These are phyloP conservation scores for Gisinianus flammeolus DNA, from an alignment of 2,888 invertebrate genomes.

Conservation along the genomic window DNA sequence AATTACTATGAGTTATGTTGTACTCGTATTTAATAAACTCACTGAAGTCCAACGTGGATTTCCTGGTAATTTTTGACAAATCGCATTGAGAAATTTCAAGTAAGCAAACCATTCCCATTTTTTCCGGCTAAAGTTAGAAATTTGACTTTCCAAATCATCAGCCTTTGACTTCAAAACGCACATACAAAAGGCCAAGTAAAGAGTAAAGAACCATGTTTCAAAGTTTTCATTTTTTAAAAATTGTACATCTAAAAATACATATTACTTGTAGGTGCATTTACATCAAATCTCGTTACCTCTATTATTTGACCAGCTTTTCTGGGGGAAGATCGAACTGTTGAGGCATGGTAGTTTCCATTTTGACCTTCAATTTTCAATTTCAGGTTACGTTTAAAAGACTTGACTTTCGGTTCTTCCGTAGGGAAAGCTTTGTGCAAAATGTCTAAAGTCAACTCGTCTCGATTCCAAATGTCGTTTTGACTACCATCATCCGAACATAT, in stretches of 20 bases:
- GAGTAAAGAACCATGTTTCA: too few species aligned
- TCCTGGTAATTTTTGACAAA: conserved; percentile 4
- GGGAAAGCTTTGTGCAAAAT: too few species aligned
- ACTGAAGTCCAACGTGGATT: conserved; percentile 8
- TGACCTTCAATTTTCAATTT: background rate
- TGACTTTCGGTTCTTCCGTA: background rate
- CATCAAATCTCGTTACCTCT: background rate
- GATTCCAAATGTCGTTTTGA: background rate
- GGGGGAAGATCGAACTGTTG: background rate
- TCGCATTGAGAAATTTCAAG: background rate
- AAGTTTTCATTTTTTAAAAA: too few species aligned
- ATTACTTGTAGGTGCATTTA: too few species aligned
- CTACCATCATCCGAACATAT: conserved; percentile 36
- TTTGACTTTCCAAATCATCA: conserved; percentile 10
- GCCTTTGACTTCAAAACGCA: too few species aligned
- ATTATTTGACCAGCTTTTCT: background rate
- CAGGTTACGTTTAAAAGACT: background rate
- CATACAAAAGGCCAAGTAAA: too few species aligned
- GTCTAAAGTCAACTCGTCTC: background rate
- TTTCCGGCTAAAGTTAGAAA: background rate
- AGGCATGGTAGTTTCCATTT: background rate
- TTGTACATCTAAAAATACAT: too few species aligned
- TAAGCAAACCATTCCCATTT: conserved; percentile 19
- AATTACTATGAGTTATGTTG: background rate
- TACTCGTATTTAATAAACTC: background rate